Percentiles rank a stretch among this genome's conserved stretches.
Evolutionary conservation across 2,113 vertebrate species (phyloP).

Genomic region (Haemorhous mexicanus): DNA sequence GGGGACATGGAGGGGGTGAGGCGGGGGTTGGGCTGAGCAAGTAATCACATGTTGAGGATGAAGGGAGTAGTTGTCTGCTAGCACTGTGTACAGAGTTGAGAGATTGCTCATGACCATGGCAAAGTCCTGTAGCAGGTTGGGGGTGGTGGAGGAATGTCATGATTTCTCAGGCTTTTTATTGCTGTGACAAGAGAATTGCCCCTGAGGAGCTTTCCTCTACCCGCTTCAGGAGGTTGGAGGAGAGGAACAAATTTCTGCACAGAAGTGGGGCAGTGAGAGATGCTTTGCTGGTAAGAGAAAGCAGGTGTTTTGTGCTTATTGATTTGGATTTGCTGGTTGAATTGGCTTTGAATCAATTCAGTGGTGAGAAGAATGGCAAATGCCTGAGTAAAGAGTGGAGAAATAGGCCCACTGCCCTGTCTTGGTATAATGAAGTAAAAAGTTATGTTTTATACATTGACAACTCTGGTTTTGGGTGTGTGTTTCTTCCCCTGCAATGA

Average conservation of each 20-base stretch:
- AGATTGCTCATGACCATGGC: background rate
- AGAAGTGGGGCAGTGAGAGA: background rate
- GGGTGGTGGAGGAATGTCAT: background rate
- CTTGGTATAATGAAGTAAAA: background rate
- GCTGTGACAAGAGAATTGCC: rapidly evolving
- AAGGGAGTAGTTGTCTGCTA: background rate
- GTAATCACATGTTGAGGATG: background rate
- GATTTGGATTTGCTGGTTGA: background rate
- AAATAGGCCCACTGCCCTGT: background rate
- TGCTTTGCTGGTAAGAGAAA: background rate
- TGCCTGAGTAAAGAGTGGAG: background rate
- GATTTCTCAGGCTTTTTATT: background rate
- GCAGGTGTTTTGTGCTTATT: background rate
- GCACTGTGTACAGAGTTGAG: conserved; percentile 34
- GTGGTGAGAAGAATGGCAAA: background rate
- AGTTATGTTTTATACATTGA: background rate
- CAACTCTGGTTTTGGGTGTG: background rate
- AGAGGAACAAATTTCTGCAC: background rate
- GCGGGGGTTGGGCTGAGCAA: background rate
- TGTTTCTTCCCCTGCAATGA: background rate
- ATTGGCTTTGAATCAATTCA: background rate
- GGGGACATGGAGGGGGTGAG: background rate
- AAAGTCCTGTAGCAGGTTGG: background rate
- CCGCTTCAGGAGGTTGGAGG: background rate
- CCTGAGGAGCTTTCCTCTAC: background rate